Evolutionary conservation across 1,140 invertebrate species (phyloP).

Genomic region (Bicyclus anynana): DNA sequence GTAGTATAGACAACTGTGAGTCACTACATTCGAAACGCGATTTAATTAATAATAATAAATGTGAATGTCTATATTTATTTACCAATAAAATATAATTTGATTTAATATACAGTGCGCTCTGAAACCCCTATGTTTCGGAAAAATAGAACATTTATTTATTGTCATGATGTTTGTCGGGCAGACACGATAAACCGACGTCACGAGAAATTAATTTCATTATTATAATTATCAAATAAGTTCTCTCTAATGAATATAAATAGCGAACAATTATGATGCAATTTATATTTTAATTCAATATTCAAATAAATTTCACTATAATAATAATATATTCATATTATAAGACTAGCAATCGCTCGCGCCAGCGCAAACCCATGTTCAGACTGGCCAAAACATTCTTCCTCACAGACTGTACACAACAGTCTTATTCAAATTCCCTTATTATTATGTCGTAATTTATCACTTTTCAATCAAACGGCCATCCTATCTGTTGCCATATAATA

Average conservation of each 20-base stretch:
- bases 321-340: not conserved
- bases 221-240: conserved; percentile 1
- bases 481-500: no score
- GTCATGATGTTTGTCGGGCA: conserved; percentile 62
- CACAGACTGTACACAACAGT: not conserved
- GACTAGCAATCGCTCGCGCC: not conserved
- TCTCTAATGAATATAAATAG: conserved; percentile 30
- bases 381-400: no score
- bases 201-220: conserved; percentile 2
- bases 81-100: conserved; percentile 18
- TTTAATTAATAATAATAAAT: no score
- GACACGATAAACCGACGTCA: no score
- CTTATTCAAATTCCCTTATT: not conserved
- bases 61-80: not conserved
- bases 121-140: conserved; percentile 23
- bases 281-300: not conserved
- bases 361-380: not conserved
- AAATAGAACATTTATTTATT: conserved; percentile 67
- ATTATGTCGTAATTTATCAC: no score
- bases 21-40: no score
- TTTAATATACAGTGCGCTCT: conserved; percentile 6
- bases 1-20: no score
- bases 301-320: not conserved
- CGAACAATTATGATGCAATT: conserved; percentile 21
- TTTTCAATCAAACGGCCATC: no score